These are phyloP conservation scores for Drosophila takahashii DNA, from an alignment of 1,140 invertebrate species.

Conservation along the genomic window DNA sequence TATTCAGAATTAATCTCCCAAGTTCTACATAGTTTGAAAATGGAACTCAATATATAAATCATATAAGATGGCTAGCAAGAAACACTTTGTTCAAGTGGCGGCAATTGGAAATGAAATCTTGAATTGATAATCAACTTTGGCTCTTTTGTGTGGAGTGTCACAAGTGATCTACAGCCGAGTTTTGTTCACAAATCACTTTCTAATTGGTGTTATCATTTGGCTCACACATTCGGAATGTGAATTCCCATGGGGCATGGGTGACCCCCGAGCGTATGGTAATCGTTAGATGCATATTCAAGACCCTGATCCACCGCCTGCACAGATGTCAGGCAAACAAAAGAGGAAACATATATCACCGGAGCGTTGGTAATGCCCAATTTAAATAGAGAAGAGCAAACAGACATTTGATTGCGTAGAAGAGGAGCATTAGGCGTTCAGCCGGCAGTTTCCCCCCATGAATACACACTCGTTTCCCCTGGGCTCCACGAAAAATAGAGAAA, in stretches of 20 bases:
- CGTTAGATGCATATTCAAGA: constrained; percentile 40
- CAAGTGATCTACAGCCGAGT: constrained; percentile 29
- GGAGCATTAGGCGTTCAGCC: constrained; percentile 16
- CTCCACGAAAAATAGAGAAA: background rate
- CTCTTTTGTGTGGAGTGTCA: constrained; percentile 5
- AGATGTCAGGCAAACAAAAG: constrained; percentile 33
- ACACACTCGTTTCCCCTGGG: background rate
- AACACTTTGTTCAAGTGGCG: background rate
- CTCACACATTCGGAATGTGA: constrained; percentile 15
- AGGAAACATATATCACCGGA: constrained; percentile 47
- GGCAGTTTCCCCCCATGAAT: background rate
- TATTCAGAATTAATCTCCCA: background rate
- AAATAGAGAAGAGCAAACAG: constrained; percentile 60
- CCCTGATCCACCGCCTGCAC: constrained; percentile 36
- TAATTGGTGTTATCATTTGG: constrained; percentile 29
- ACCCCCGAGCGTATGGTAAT: constrained; percentile 30
- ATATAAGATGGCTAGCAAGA: background rate
- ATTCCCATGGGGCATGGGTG: constrained; percentile 15
- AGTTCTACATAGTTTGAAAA: too few relatives aligned
- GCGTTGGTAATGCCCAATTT: constrained; percentile 60
- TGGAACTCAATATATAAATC: constrained; percentile 12
- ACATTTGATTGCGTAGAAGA: constrained; percentile 44
- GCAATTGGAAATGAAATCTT: background rate
- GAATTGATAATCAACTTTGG: constrained; percentile 9
- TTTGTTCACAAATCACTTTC: constrained; percentile 44